Evolutionary conservation across 1,140 invertebrate genomes (phyloP).

Genomic region (Hetaerina americana): DNA sequence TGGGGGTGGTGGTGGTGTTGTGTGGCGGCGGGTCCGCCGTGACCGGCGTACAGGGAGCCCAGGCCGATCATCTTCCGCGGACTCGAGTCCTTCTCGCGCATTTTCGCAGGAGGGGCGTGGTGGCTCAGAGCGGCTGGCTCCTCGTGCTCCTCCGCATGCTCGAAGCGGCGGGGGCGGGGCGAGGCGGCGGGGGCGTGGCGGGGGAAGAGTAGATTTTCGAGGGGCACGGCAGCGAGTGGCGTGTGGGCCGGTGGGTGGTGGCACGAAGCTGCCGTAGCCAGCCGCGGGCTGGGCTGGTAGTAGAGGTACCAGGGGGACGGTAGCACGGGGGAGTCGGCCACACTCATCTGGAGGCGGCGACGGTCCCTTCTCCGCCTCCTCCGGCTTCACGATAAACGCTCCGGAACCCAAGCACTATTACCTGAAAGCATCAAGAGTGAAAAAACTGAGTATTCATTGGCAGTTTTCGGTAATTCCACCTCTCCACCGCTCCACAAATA

Average conservation of each 20-base stretch:
- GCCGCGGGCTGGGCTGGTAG: conserved; percentile 1
- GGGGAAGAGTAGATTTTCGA: background rate
- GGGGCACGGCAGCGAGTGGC: no score
- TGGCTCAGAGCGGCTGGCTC: background rate
- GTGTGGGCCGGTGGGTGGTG: no score
- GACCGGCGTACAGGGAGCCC: conserved; percentile 22
- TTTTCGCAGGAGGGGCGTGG: conserved; percentile 21
- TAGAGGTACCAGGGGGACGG: conserved; percentile 2
- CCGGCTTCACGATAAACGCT: no score
- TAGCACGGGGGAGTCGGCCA: conserved; percentile 3
- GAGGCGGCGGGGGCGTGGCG: conserved; percentile 1
- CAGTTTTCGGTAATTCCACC: no score
- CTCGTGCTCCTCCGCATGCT: conserved; percentile 6
- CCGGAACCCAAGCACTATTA: no score
- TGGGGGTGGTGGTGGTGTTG: background rate
- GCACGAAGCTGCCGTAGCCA: background rate
- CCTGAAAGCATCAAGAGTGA: no score
- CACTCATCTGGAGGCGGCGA: conserved; percentile 8
- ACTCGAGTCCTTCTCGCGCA: conserved; percentile 68
- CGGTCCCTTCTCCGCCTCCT: no score
- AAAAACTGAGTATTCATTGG: no score
- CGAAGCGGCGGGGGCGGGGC: conserved; percentile 42
- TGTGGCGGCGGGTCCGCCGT: background rate
- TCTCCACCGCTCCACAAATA: no score
- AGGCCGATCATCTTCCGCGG: conserved; percentile 52